A percentile compares a stretch with the other conserved stretches of the same genome.
Conservation (phyloP, 1,140 invertebrate species). For the Nasonia longicornis region DNA sequence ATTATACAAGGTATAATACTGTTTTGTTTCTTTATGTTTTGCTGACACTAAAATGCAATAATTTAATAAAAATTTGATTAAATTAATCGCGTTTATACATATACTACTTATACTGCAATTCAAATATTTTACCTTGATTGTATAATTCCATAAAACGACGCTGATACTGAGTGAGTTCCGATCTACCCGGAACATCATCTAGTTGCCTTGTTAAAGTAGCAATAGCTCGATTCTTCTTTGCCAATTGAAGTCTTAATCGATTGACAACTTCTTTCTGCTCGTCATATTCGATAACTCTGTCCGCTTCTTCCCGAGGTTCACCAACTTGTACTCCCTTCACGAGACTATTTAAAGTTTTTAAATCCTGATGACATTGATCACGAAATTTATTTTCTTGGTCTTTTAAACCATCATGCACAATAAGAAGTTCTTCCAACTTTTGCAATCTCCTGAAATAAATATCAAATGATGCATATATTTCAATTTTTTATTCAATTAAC, state of each 20-base stretch:
- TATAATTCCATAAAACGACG: conserved; percentile 95
- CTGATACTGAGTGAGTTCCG: conserved; percentile 95
- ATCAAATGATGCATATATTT: not conserved
- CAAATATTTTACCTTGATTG: conserved; percentile 83
- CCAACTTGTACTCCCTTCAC: conserved; percentile 69
- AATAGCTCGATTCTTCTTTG: conserved; percentile 86
- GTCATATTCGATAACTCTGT: conserved; percentile 68
- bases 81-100: not conserved
- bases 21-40: conserved; percentile 96
- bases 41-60: conserved; percentile 80
- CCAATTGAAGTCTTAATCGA: conserved; percentile 75
- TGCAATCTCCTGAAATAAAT: conserved; percentile 60
- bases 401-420: conserved; percentile 80
- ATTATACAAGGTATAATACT: conserved; percentile 97
- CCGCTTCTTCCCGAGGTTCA: conserved; percentile 57
- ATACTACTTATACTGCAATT: not conserved
- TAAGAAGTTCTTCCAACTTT: conserved; percentile 76
- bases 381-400: conserved; percentile 81
- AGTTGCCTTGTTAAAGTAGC: conserved; percentile 81
- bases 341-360: conserved; percentile 71
- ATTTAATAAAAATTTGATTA: not conserved
- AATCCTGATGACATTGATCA: conserved; percentile 79
- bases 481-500: not conserved
- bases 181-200: conserved; percentile 91
- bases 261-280: conserved; percentile 73